Evolutionary conservation across 2,797 vertebrate species (phyloP).

Genomic region (Chloroceryle inda): DNA sequence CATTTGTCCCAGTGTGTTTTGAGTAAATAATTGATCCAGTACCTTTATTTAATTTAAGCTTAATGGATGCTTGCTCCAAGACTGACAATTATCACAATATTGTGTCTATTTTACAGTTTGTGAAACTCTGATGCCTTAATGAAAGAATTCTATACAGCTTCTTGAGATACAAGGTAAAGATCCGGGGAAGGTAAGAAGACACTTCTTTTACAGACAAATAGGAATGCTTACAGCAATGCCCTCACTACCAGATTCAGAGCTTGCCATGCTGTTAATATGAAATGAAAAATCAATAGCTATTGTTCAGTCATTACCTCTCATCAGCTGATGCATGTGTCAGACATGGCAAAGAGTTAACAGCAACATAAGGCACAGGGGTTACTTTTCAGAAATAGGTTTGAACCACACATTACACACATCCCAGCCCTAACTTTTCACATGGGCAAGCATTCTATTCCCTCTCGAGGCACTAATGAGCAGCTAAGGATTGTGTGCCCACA

Average conservation of each 20-base stretch:
- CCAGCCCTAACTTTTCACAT: background rate
- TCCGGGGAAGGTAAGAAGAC: background rate
- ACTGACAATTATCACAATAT: background rate
- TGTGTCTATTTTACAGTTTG: background rate
- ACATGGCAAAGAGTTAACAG: background rate
- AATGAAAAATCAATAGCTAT: constrained; percentile 60
- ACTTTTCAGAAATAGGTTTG: background rate
- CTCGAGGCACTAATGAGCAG: background rate
- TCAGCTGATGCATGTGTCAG: background rate
- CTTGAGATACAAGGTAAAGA: background rate
- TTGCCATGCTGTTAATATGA: background rate
- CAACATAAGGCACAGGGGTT: background rate
- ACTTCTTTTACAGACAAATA: background rate
- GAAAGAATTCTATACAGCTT: background rate
- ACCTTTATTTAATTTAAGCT: background rate
- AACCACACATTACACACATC: background rate
- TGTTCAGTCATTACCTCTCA: constrained; percentile 23
- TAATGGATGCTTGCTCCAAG: background rate
- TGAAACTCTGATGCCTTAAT: background rate
- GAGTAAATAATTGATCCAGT: background rate
- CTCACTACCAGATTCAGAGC: background rate
- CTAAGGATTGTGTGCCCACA: background rate
- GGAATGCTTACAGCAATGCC: background rate
- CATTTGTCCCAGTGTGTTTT: background rate
- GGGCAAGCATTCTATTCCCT: background rate